A percentile compares a stretch with the other conserved stretches of the same genome.
These are phyloP conservation scores for Eretmocerus hayati DNA, from an alignment of 2,888 invertebrate species.

Conservation along the genomic window DNA sequence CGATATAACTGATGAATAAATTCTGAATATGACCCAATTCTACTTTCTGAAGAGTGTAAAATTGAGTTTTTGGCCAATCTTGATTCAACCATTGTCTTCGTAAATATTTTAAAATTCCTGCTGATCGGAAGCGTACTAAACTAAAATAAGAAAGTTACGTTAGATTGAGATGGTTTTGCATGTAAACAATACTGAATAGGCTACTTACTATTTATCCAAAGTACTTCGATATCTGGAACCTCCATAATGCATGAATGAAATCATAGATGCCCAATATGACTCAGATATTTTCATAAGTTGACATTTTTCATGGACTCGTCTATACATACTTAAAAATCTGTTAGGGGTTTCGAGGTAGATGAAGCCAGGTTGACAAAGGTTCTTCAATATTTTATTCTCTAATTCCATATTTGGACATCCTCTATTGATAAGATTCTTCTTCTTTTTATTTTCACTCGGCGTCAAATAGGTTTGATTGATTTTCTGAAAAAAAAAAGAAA, in stretches of 20 bases:
- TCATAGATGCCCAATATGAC: constrained; percentile 24
- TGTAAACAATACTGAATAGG: too few species aligned
- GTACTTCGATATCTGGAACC: constrained; percentile 31
- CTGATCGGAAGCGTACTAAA: constrained; percentile 38
- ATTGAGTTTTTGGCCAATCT: not conserved
- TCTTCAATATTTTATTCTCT: constrained; percentile 30
- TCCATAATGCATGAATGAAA: constrained; percentile 29
- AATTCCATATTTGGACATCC: constrained; percentile 42
- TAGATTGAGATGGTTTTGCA: too few species aligned
- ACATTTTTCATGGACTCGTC: constrained; percentile 24
- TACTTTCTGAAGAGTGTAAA: constrained; percentile 26
- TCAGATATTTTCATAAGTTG: constrained; percentile 27
- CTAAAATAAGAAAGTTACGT: constrained; percentile 31
- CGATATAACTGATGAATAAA: constrained; percentile 21
- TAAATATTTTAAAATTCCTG: constrained; percentile 43
- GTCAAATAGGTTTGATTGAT: not conserved
- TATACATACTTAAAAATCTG: constrained; percentile 32
- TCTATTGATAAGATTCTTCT: constrained; percentile 40
- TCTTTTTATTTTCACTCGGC: constrained; percentile 15
- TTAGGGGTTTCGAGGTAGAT: constrained; percentile 44
- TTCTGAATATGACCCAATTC: constrained; percentile 30
- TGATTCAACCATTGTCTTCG: constrained; percentile 39
- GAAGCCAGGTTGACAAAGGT: constrained; percentile 41
- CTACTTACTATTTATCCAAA: constrained; percentile 38
- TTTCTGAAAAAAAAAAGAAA: not conserved